phyloP scores from a whole-genome alignment of 2,797 vertebrate genomes.

The Oryzias dopingdopingensis region DNA sequence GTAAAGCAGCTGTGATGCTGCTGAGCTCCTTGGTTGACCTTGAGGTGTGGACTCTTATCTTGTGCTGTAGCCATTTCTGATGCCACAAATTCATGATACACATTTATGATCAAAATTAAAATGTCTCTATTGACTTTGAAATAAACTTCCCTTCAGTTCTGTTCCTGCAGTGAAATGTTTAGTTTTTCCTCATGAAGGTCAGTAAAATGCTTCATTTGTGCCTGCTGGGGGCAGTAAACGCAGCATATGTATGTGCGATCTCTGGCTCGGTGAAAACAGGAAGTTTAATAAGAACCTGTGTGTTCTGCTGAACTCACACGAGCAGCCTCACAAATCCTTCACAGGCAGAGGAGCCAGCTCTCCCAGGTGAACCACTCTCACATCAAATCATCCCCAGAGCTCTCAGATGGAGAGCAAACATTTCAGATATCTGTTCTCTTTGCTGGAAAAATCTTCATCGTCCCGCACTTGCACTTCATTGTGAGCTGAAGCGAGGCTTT shows the following conservation, averaged over 20 bases:
- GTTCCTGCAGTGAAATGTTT: conserved; percentile 5
- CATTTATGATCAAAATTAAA: conserved; percentile 29
- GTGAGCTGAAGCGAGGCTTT: too few species aligned
- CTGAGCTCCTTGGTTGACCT: conserved; percentile 56
- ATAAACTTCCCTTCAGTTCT: not conserved
- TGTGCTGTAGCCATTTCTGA: conserved; percentile 32
- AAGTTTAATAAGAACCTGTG: conserved; percentile 74
- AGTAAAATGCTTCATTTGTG: conserved; percentile 8
- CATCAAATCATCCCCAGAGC: conserved; percentile 46
- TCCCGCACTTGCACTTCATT: too few species aligned
- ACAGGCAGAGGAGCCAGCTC: conserved; percentile 52
- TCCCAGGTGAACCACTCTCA: conserved; percentile 61
- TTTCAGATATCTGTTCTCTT: conserved; percentile 46
- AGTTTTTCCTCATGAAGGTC: conserved; percentile 15
- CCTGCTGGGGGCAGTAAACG: conserved; percentile 1
- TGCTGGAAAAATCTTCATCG: conserved; percentile 26
- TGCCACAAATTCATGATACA: conserved; percentile 36
- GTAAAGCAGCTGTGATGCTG: conserved; percentile 19
- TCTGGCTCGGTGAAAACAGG: conserved; percentile 64
- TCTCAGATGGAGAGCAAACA: conserved; percentile 7
- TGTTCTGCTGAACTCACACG: conserved; percentile 65
- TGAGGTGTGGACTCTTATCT: conserved; percentile 38
- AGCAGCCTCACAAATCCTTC: conserved; percentile 65
- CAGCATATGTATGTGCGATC: conserved; percentile 33
- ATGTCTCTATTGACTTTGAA: conserved; percentile 16